Base-by-base conservation (phyloP, 2,888 invertebrate species). In the Heliconius hortense region DNA sequence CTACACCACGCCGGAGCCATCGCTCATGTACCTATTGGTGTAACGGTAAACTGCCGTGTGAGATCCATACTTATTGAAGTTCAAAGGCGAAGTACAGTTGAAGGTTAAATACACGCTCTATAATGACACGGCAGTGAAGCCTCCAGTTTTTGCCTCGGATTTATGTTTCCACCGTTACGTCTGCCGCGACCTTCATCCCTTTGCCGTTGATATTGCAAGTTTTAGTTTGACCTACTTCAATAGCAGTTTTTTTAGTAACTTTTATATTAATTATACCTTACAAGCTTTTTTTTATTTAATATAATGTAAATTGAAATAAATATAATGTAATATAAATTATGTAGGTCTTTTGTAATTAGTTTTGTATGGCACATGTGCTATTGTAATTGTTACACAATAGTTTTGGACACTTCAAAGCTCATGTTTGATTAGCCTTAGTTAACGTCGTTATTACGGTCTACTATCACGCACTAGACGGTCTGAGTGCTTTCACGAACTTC, bases 401-500 rank as follows among this genome's bases (percentile, higher is more conserved):
- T 43, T 73, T 73, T 70, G 53, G n/a, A 62, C 66, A 69, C 21
- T 62, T 62, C 21, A 62, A 60, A 69, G 24, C 66, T 43, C 72
- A 31, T 75, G 66, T 56, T 76, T 77, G 72, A 74, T 75, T 75
- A 77, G 48, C 59, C 35, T 64, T 26, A 53, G 35, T 69, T 67
- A 72, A 74, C 68, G 56, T 72, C 43, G 43, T 72, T 74, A 77
- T 69, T 56, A 48, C 28, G 48, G 64, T 74, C 31, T 72, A 67
- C 68, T 74, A 72, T 77, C 72, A 74, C 69, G 72, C 75, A 64
- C 69, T 70, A 53, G 72, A 72, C 69, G 63, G 72, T 48, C 39
- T 43, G 28, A 68, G 77, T 74, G 74, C 72, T 72, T 75, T 75
- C 56, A 62, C 63, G 48, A 73, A 73, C 72, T 75, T 75, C 60